Conservation (phyloP, 2,888 invertebrate species). For the Alloscopus bannaensis region DNA sequence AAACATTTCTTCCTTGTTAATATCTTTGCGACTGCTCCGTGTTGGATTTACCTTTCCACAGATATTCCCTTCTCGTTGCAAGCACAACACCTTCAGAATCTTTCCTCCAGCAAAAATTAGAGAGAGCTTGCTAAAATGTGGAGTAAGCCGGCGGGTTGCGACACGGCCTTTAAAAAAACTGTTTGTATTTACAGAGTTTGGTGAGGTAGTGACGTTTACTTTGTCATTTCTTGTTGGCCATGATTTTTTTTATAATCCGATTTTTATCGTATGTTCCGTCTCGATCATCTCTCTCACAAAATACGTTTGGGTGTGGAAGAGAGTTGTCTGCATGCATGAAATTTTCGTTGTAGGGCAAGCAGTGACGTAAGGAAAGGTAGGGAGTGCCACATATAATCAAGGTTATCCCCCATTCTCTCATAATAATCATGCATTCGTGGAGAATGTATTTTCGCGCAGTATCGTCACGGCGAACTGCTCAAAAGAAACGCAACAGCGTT, state of each 20-base stretch:
- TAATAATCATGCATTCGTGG: conserved; percentile 6
- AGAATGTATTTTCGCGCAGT: conserved; percentile 3
- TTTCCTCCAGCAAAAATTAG: background rate
- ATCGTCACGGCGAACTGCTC: background rate
- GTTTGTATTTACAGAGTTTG: background rate
- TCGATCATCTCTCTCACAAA: too few species aligned
- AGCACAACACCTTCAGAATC: too few species aligned
- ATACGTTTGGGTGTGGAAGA: conserved; percentile 13
- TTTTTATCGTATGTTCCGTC: too few species aligned
- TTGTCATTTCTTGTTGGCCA: conserved; percentile 13
- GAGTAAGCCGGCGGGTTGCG: too few species aligned
- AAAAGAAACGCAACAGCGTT: background rate
- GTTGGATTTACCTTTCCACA: too few species aligned
- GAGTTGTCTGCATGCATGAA: conserved; percentile 8
- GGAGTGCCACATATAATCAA: conserved; percentile 49
- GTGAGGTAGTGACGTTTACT: too few species aligned
- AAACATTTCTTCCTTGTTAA: too few species aligned
- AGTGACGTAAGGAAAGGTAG: conserved; percentile 48
- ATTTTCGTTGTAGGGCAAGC: conserved; percentile 30
- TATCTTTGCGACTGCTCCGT: too few species aligned
- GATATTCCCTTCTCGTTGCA: too few species aligned
- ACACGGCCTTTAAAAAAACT: too few species aligned
- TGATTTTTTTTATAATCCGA: conserved; percentile 31
- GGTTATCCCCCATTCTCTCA: conserved; percentile 26
- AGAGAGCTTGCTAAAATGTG: too few species aligned